A percentile compares a stretch with the other conserved stretches of the same genome.
phyloP scores from a whole-genome alignment of 2,113 vertebrate species.

The Coracopsis vasa region DNA sequence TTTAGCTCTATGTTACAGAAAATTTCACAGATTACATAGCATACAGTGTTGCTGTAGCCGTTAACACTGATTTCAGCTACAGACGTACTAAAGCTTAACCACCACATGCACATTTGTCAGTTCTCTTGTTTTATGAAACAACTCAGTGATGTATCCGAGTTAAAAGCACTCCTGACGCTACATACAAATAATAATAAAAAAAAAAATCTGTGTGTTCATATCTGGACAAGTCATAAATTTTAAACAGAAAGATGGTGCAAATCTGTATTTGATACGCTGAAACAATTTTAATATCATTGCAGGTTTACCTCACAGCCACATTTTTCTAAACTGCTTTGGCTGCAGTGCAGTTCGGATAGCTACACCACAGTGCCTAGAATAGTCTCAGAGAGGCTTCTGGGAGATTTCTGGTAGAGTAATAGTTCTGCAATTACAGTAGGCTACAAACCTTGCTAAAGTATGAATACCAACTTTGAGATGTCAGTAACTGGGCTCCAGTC shows the following conservation, averaged over 20 bases:
- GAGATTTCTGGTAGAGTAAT: neutral
- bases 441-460: neutral
- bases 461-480: neutral
- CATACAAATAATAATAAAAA: neutral
- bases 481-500: neutral
- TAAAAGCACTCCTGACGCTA: neutral
- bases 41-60: neutral
- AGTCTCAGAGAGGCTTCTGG: neutral
- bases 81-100: neutral
- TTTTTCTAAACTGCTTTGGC: neutral
- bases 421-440: neutral
- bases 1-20: neutral
- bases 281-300: neutral
- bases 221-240: neutral
- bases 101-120: neutral
- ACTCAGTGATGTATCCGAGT: neutral
- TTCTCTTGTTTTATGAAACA: neutral
- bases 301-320: neutral
- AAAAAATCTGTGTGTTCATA: rapidly evolving
- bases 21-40: neutral
- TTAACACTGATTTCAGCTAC: neutral
- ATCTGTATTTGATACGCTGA: neutral
- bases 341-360: neutral
- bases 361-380: neutral
- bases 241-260: neutral